A percentile compares a stretch with the other conserved stretches of the same genome.
These are phyloP conservation scores for Mermis nigrescens DNA, from an alignment of 2,888 invertebrate species.

Conservation along the genomic window DNA sequence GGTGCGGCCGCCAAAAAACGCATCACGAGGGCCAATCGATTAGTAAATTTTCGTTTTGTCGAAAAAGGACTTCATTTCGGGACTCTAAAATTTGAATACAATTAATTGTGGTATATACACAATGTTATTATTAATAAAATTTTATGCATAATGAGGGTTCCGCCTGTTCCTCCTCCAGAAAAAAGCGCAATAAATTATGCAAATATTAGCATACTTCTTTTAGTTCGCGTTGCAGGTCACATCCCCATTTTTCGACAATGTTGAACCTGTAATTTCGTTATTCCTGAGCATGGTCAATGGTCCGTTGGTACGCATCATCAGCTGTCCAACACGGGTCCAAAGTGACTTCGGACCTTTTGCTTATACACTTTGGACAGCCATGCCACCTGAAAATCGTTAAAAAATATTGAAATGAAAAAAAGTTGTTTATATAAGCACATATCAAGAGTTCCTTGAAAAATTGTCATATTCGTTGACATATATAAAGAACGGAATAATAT, in stretches of 20 bases:
- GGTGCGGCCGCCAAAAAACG: too few relatives aligned
- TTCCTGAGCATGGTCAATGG: neutral
- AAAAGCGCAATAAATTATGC: slow-evolving; percentile 13
- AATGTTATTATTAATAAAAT: too few relatives aligned
- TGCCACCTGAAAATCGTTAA: too few relatives aligned
- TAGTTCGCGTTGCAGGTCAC: slow-evolving; percentile 13
- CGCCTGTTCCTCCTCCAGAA: neutral
- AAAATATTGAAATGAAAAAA: neutral
- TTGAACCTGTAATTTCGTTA: slow-evolving; percentile 12
- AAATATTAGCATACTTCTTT: neutral
- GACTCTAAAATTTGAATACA: too few relatives aligned
- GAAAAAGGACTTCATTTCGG: too few relatives aligned
- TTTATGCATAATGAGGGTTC: too few relatives aligned
- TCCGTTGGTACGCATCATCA: neutral
- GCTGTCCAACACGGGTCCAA: neutral
- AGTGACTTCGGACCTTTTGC: neutral
- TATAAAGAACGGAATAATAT: too few relatives aligned
- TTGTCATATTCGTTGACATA: too few relatives aligned
- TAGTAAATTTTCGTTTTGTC: too few relatives aligned
- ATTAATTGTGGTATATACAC: too few relatives aligned
- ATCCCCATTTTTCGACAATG: slow-evolving; percentile 20
- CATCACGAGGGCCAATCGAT: too few relatives aligned
- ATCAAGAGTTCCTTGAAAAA: neutral
- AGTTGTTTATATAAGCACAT: neutral
- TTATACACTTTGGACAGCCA: neutral